Base-by-base conservation (phyloP, 2,888 invertebrate species). In the Epistrophe grossulariae region DNA sequence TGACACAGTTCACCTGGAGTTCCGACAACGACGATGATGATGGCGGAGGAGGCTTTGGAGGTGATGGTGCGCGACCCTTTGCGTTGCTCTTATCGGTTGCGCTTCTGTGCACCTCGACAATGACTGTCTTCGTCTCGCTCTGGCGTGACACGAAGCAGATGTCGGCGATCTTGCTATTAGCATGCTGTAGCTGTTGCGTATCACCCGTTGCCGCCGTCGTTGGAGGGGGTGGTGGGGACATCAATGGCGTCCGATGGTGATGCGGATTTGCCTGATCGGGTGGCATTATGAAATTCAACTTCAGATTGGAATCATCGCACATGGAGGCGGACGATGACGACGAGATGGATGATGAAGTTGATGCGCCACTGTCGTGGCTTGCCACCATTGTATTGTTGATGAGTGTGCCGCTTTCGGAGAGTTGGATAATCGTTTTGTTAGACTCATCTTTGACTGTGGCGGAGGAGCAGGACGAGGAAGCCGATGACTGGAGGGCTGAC, bases 91-190 rank as follows among this genome's bases (percentile, higher is more conserved):
- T 84, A 43, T 83, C 84, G 57, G 88, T 59, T 72, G 93, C 93
- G 89, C 93, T 94, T 89, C 94, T 94, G 91, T 96, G 96, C n/a
- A 96, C 96, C 92, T 97, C 96, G 10, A 96, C 96, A 31, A 96
- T 95, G 79, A 96, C 95, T 24, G 95, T 95, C 92, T 96, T 96
- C 83, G 93, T 94, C 89, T 94, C 94, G 71, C 91, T 92, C 84
- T 93, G 93, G 82, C 93, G 92, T 52, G 93, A 92, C 28, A 92
- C 92, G 90, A 93, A 91, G 80, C 93, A 92, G 87, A 93, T 92
- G 88, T 93, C 93, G 11, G 93, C 92, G 73, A 93, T 90, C 89
- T 93, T 92, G 48, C 89, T 90, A 76, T 85, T 85, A 45, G 72
- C 62, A 64, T 73, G 45, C 35, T 73, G 74, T n/a, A 68, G 15